phyloP scores from a whole-genome alignment of 2,797 vertebrate species.

The Microchirus variegatus region DNA sequence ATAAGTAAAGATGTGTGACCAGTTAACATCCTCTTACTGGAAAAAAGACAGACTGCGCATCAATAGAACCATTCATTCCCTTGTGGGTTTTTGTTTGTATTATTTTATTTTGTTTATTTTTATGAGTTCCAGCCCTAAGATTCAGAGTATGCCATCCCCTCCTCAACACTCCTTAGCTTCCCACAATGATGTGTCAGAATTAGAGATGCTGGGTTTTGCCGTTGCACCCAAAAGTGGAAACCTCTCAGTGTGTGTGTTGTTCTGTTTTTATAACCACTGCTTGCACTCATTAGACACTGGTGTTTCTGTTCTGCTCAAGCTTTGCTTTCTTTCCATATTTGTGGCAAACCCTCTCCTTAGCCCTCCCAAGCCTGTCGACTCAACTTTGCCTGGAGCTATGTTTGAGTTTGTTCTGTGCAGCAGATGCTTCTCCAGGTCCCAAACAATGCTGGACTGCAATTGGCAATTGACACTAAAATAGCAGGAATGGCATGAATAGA shows the following conservation, averaged over 20 bases:
- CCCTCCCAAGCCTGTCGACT: conserved; percentile 29
- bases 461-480: conserved; percentile 27
- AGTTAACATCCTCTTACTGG: conserved; percentile 70
- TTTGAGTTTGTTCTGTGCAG: conserved; percentile 36
- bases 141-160: conserved; percentile 41
- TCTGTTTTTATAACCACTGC: conserved; percentile 20
- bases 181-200: conserved; percentile 30
- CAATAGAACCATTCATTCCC: conserved; percentile 67
- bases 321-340: conserved; percentile 50
- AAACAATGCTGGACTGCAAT: conserved; percentile 26
- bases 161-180: conserved; percentile 42
- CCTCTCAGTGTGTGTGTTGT: conserved; percentile 23
- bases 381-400: conserved; percentile 23
- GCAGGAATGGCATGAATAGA: conserved; percentile 14
- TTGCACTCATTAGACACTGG: conserved; percentile 17
- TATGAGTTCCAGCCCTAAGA: conserved; percentile 45
- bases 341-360: conserved; percentile 38
- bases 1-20: conserved; percentile 59
- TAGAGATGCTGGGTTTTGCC: conserved; percentile 37
- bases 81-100: conserved; percentile 65
- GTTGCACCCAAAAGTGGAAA: conserved; percentile 34
- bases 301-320: conserved; percentile 42
- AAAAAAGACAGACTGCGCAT: conserved; percentile 48
- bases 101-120: conserved; percentile 48
- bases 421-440: conserved; percentile 48